Conservation (phyloP, 2,113 vertebrate species). For the Etheostoma cragini region DNA sequence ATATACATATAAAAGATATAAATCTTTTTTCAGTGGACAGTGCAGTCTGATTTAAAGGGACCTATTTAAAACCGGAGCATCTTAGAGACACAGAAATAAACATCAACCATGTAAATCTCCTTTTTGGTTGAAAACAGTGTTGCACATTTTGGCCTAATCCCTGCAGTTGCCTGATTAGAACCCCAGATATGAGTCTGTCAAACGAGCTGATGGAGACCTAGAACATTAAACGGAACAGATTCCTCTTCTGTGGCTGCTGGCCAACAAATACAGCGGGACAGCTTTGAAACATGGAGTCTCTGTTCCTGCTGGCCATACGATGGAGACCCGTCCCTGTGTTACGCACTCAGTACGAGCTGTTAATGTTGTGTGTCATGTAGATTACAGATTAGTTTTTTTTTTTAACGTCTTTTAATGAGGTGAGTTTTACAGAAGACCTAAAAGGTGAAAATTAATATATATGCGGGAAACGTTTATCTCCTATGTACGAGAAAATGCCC, state of each 20-base stretch:
- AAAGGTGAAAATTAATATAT: too few relatives aligned
- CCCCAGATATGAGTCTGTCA: slow-evolving; percentile 13
- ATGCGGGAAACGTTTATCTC: too few relatives aligned
- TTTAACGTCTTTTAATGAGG: too few relatives aligned
- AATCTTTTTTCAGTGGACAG: background rate
- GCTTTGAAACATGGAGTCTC: slow-evolving; percentile 57
- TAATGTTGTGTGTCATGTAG: background rate
- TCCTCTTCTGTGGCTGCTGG: slow-evolving; percentile 37
- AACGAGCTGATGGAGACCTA: slow-evolving; percentile 20
- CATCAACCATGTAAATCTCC: slow-evolving; percentile 27
- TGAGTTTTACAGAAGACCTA: too few relatives aligned
- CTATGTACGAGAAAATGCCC: too few relatives aligned
- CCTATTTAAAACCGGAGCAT: background rate
- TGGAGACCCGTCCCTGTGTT: background rate
- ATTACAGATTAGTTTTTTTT: too few relatives aligned
- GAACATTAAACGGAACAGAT: slow-evolving; percentile 34
- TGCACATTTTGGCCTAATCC: slow-evolving; percentile 37
- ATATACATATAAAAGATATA: background rate
- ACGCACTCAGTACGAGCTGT: background rate
- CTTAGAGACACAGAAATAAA: background rate
- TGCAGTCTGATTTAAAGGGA: background rate
- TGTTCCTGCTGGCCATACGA: slow-evolving; percentile 39
- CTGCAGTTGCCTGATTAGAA: slow-evolving; percentile 41
- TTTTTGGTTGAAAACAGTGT: slow-evolving; percentile 18
- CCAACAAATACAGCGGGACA: slow-evolving; percentile 52